Conservation (phyloP, 2,888 invertebrate genomes). For the Apamea monoglypha region DNA sequence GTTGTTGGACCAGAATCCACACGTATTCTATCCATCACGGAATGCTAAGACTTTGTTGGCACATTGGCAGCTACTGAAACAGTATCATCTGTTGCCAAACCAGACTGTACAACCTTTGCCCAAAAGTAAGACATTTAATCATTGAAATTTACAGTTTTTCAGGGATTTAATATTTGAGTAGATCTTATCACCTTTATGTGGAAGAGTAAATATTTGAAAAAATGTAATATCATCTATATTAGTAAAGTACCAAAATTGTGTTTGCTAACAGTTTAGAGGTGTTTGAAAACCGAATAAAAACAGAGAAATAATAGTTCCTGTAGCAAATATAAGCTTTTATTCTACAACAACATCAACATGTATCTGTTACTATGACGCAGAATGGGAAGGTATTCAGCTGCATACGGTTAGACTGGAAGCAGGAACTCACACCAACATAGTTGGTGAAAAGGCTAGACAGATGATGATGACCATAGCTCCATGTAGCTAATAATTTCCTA, state of each 20-base stretch:
- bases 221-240: too few species aligned
- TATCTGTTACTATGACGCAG: neutral
- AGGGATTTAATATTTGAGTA: neutral
- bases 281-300: neutral
- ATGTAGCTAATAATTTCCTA: neutral
- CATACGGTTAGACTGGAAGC: neutral
- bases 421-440: neutral
- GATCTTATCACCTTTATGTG: neutral
- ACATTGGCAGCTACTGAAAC: conserved; percentile 98
- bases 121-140: conserved; percentile 78
- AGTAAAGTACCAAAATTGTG: neutral
- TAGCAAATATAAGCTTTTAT: neutral
- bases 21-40: conserved; percentile 96
- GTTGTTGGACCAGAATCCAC: conserved; percentile 95
- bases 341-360: neutral
- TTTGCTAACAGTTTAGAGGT: neutral
- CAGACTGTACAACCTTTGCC: conserved; percentile 93
- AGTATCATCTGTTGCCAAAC: conserved; percentile 97
- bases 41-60: conserved; percentile 95
- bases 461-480: neutral
- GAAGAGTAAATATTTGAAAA: neutral
- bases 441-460: too few species aligned
- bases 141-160: neutral
- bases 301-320: neutral
- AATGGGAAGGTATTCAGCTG: neutral